These are phyloP conservation scores for Pegoplata infirma DNA, from an alignment of 2,888 invertebrate species.

Conservation along the genomic window DNA sequence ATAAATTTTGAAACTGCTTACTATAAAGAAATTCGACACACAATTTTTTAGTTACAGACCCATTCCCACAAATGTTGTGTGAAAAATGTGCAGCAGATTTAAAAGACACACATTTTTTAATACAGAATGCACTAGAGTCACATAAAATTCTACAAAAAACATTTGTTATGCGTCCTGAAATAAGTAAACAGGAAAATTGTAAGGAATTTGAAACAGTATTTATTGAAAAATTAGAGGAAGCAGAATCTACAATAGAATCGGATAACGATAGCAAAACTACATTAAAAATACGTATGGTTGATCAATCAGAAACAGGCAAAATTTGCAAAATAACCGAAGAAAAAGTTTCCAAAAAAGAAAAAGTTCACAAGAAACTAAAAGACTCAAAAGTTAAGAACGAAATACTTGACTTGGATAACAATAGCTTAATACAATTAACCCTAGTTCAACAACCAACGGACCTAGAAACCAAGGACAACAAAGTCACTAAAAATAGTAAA, in stretches of 20 bases:
- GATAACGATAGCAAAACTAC: no score
- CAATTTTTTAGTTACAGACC: not conserved
- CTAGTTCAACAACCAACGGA: not conserved
- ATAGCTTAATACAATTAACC: no score
- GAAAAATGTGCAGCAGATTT: not conserved
- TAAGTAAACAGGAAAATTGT: not conserved
- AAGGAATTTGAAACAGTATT: not conserved
- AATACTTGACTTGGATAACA: no score
- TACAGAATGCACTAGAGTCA: not conserved
- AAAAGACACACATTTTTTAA: not conserved
- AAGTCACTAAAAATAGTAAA: not conserved
- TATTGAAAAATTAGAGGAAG: not conserved
- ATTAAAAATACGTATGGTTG: no score
- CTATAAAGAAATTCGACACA: not conserved
- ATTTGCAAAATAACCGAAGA: no score
- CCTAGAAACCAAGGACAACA: not conserved
- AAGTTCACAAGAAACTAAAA: not conserved
- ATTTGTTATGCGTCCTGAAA: not conserved
- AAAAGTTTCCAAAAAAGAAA: no score
- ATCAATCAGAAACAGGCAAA: no score
- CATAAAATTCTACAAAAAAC: not conserved
- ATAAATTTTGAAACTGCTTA: not conserved
- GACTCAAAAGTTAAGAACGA: not conserved
- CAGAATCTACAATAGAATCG: no score
- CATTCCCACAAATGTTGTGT: constrained; percentile 11